phyloP scores from a whole-genome alignment of 2,888 invertebrate species.

The Euclidia mi region DNA sequence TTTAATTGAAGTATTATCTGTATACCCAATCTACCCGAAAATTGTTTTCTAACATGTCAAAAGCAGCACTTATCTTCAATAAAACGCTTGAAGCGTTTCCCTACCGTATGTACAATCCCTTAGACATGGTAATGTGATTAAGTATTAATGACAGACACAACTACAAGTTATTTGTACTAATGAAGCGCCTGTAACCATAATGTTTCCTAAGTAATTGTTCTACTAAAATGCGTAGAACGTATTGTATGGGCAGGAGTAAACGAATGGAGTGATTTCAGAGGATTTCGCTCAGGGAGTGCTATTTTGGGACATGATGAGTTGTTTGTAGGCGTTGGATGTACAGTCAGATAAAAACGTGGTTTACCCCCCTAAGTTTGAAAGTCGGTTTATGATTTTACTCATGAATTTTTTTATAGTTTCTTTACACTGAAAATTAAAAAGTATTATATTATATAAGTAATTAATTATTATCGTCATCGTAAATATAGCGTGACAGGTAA shows the following conservation, averaged over 20 bases:
- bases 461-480: too few species aligned
- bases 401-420: too few species aligned
- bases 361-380: too few species aligned
- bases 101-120: background rate
- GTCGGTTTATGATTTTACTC: too few species aligned
- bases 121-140: slow-evolving; percentile 27
- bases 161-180: slow-evolving; percentile 22
- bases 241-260: background rate
- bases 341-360: too few species aligned
- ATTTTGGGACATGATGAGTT: background rate
- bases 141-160: slow-evolving; percentile 26
- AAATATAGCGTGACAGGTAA: too few species aligned
- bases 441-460: too few species aligned
- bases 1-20: too few species aligned
- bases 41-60: too few species aligned
- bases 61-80: too few species aligned
- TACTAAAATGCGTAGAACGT: background rate
- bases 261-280: background rate
- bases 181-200: slow-evolving; percentile 8
- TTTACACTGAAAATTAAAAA: too few species aligned
- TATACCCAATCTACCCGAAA: too few species aligned
- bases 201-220: slow-evolving; percentile 11
- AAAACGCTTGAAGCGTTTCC: background rate
- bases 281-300: background rate
- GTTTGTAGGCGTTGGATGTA: background rate